phyloP scores from a whole-genome alignment of 2,113 vertebrate species.

The Pygoscelis antarcticus region DNA sequence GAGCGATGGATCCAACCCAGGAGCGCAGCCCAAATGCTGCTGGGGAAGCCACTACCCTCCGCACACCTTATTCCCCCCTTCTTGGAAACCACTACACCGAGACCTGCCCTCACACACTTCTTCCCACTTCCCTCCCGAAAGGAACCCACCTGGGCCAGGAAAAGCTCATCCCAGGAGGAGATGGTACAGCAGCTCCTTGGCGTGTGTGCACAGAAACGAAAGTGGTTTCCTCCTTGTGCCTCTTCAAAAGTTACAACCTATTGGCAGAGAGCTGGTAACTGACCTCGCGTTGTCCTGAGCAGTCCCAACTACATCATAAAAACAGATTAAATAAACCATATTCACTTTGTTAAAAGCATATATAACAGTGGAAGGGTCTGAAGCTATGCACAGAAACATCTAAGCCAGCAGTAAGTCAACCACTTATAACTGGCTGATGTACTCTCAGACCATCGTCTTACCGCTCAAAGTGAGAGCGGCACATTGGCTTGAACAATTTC shows the following conservation, averaged over 20 bases:
- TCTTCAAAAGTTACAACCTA: background rate
- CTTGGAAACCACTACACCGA: background rate
- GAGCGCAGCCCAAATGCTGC: accelerated
- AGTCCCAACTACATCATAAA: background rate
- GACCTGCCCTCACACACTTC: background rate
- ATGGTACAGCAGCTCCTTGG: accelerated
- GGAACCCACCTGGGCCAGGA: background rate
- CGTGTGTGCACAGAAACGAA: accelerated
- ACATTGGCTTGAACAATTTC: background rate
- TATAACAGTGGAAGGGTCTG: background rate
- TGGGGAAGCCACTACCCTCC: background rate
- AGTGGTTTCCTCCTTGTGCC: accelerated
- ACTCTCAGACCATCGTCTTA: background rate
- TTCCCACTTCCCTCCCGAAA: background rate
- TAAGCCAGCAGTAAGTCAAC: background rate
- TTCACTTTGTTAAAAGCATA: background rate
- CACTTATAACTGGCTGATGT: background rate
- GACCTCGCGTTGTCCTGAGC: accelerated
- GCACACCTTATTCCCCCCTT: background rate
- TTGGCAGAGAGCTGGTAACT: background rate
- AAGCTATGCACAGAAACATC: background rate
- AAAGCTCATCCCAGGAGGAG: background rate
- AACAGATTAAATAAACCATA: background rate
- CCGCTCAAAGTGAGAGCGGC: accelerated
- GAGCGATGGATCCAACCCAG: accelerated